Percentiles rank a stretch among this genome's conserved stretches.
These are phyloP conservation scores for Sciurus carolinensis DNA, from an alignment of 2,797 vertebrate species.

Conservation along the genomic window DNA sequence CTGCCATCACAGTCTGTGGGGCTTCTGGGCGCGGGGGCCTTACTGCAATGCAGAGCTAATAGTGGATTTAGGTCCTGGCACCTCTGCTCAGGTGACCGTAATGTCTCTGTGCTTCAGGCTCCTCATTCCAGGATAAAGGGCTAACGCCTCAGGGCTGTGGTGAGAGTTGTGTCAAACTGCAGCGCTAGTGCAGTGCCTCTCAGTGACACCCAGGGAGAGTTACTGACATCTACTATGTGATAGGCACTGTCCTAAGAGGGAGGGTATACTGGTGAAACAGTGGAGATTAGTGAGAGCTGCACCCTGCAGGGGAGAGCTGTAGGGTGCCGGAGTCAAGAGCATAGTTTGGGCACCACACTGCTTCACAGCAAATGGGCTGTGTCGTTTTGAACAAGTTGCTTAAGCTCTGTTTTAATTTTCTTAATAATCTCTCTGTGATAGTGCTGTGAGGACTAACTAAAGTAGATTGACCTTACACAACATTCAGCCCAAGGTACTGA, in stretches of 20 bases:
- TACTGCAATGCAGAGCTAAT: not conserved
- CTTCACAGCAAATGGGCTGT: accelerated
- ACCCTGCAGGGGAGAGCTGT: accelerated
- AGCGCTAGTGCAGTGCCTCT: too few species aligned
- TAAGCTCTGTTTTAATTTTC: not conserved
- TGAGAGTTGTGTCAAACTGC: not conserved
- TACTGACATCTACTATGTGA: not conserved
- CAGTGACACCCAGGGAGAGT: not conserved
- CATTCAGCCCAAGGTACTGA: not conserved
- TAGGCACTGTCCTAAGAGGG: not conserved
- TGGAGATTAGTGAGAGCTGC: accelerated
- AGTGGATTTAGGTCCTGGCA: not conserved
- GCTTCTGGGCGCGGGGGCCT: not conserved
- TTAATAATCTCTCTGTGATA: not conserved
- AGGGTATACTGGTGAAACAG: too few species aligned
- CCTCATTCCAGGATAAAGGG: not conserved
- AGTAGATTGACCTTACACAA: not conserved
- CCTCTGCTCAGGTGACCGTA: not conserved
- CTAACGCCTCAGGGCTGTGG: not conserved
- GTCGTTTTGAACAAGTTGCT: not conserved
- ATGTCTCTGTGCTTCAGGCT: not conserved
- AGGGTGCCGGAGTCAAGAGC: accelerated
- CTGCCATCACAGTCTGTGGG: accelerated
- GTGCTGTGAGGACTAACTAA: not conserved
- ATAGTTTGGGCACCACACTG: accelerated